Evolutionary conservation across 2,797 vertebrate species (phyloP), one percentile per base, ranked within the genome.

Genomic region (Enteromius argenteus): DNA sequence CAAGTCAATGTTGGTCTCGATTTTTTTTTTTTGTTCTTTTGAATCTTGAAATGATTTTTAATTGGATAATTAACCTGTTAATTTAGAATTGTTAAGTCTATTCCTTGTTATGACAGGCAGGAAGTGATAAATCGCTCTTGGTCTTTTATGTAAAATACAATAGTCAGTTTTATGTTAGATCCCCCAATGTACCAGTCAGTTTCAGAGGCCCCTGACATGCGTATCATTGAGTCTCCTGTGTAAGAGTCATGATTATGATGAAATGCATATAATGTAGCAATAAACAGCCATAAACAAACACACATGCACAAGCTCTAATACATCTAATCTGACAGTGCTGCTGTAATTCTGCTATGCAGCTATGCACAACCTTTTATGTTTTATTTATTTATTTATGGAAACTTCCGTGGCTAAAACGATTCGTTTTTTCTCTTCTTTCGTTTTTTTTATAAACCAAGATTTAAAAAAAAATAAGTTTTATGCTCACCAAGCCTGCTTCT

Each of bases 161-260:
- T n/a, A 9, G 32, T 58, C 73, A 27, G 32, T 23, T 75, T 56
- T 37, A 75, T 75, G 21, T 75, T 62, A 30, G 51, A 39, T 51
- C 51, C 13, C 46, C 21, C 0, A 23, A 75, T 14, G 21, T 9
- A 58, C 6, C 5, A 35, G 8, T 5, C 32, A 56, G 56, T 32
- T 51, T 71, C 23, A 37, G 56, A 42, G 44, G 64, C 13, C 49
- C 30, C 21, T 80, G 62, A 67, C 60, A n/a, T 68, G 23, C 0
- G 1, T 73, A 37, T 73, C 17, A 62, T 27, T 6, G 23, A 76
- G 44, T 37, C 58, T 56, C 44, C 15, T 53, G 60, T 93, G 90
- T 94, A 92, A 77, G 86, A 89, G 84, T 87, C 91, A 88, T 85
- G 87, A 69, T 79, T n/a, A 21, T 86, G 89, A 90, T 91, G 89